Conservation (phyloP, 2,797 vertebrate species). For the Rhabdophis nuchalis region DNA sequence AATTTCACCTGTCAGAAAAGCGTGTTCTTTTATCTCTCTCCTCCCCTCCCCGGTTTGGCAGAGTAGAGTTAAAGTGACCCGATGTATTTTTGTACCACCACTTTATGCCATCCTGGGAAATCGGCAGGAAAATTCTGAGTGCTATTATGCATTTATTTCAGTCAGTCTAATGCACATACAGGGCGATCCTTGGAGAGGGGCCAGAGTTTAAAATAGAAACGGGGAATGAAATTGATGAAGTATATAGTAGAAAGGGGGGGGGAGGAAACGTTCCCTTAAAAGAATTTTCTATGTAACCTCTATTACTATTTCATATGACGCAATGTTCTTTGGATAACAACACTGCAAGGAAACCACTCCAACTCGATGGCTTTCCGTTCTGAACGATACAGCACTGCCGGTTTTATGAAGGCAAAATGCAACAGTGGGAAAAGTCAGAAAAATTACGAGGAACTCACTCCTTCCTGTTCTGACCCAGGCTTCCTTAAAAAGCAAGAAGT, state of each 20-base stretch:
- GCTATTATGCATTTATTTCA: neutral
- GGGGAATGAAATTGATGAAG: neutral
- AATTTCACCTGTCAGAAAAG: neutral
- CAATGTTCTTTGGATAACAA: neutral
- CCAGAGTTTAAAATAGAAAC: neutral
- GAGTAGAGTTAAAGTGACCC: neutral
- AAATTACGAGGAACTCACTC: too few relatives aligned
- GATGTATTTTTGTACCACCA: neutral
- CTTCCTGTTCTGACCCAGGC: too few relatives aligned
- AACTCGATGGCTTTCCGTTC: neutral
- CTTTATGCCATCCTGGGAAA: neutral
- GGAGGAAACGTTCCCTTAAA: slow-evolving; percentile 11
- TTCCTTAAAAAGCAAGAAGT: too few relatives aligned
- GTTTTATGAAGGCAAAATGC: too few relatives aligned
- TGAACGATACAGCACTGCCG: neutral
- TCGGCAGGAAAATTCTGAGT: neutral
- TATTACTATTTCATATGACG: neutral
- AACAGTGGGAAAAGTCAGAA: too few relatives aligned
- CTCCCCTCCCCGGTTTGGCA: neutral
- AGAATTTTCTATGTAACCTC: slow-evolving; percentile 24
- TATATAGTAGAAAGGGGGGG: slow-evolving; percentile 27
- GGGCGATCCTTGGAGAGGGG: neutral
- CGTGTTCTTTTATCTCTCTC: too few relatives aligned
- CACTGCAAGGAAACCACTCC: neutral
- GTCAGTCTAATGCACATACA: neutral